Evolutionary conservation across 2,113 vertebrate genomes (phyloP).

Genomic region (Cyphomyrus discorhynchus): DNA sequence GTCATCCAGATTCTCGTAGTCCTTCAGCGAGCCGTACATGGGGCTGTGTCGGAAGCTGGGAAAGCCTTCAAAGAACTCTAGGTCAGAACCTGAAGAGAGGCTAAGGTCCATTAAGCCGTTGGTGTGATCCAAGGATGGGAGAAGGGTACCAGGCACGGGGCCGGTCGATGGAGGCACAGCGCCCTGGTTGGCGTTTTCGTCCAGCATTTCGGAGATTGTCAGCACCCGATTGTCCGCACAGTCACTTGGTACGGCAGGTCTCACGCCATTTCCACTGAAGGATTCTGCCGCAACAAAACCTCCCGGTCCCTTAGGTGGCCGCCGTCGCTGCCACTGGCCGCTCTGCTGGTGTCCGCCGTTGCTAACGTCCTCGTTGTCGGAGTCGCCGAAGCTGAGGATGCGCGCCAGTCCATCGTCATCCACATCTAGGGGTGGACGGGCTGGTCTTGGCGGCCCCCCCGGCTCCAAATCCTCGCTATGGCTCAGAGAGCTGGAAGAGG

Average conservation of each 20-base stretch:
- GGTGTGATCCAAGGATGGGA: slow-evolving; percentile 58
- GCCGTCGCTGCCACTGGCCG: slow-evolving; percentile 45
- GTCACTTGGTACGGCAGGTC: slow-evolving; percentile 39
- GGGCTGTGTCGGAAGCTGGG: slow-evolving; percentile 84
- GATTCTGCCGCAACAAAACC: slow-evolving; percentile 74
- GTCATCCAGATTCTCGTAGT: slow-evolving; percentile 77
- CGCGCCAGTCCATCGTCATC: slow-evolving; percentile 74
- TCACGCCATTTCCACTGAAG: slow-evolving; percentile 57
- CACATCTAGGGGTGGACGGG: slow-evolving; percentile 59
- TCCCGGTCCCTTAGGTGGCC: slow-evolving; percentile 54
- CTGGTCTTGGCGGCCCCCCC: slow-evolving; percentile 40
- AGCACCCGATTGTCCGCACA: slow-evolving; percentile 53
- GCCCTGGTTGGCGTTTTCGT: slow-evolving; percentile 89
- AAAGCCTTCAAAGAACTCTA: slow-evolving; percentile 88
- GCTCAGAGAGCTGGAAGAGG: slow-evolving; percentile 63
- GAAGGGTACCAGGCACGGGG: slow-evolving; percentile 59
- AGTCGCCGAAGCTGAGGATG: slow-evolving; percentile 80
- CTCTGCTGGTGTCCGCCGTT: slow-evolving; percentile 31
- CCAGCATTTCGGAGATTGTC: slow-evolving; percentile 72
- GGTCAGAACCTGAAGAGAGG: slow-evolving; percentile 81
- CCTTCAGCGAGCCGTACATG: slow-evolving; percentile 81
- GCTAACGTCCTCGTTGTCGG: slow-evolving; percentile 55
- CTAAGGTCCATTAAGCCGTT: slow-evolving; percentile 84
- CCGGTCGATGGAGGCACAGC: slow-evolving; percentile 65
- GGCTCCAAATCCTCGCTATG: slow-evolving; percentile 66